Base-by-base conservation (phyloP, 2,888 invertebrate species). In the Dexiosoma caninum region DNA sequence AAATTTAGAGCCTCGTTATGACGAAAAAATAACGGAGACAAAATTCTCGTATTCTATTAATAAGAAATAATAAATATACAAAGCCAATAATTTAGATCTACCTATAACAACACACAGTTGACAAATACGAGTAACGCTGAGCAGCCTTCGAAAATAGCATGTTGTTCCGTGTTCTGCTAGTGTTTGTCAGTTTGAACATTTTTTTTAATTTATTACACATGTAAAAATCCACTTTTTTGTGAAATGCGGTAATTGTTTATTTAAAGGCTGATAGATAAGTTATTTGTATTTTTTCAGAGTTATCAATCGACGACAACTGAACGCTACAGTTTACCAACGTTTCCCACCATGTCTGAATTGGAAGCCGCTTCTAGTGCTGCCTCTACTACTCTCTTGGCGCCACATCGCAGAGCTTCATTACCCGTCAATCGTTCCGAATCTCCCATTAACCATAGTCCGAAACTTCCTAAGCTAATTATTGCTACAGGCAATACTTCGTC, bases 361-460 rank as follows among this genome's bases (percentile, higher is more conserved):
- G 94, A 94, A 66, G 85, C 86, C 85, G 78, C 75, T 4, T 69
- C 82, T 0, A 60, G 74, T 1, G 80, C 80, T 7, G 72, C 77
- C 16, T 70, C 81, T 27, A 46, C 78, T 16, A 51, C 57, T 2
- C 55, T 71, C 30, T 32, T 81, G 30, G 67, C 94, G 12, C 92
- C 94, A 44, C 93, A 94, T 86, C 92, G 95, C 78, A 92, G 95
- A 83, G 93, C 95, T 5, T 95, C 95, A 4, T 90, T 96, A 83
- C 95, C 95, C 1, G 92, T 95, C 19, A 96, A 96, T 88, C 92
- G 95, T 83, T 95, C 95, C 6, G 95, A 95, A 88, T 95, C 95
- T 2, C 95, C 94, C 72, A 64, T 74, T 6, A 83, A 83, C 8
- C 88, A 87, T 62, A 88, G 88, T 55, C 88, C 88, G 1, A 88